phyloP scores from a whole-genome alignment of 2,113 vertebrate genomes.

The Corydoras sp. region DNA sequence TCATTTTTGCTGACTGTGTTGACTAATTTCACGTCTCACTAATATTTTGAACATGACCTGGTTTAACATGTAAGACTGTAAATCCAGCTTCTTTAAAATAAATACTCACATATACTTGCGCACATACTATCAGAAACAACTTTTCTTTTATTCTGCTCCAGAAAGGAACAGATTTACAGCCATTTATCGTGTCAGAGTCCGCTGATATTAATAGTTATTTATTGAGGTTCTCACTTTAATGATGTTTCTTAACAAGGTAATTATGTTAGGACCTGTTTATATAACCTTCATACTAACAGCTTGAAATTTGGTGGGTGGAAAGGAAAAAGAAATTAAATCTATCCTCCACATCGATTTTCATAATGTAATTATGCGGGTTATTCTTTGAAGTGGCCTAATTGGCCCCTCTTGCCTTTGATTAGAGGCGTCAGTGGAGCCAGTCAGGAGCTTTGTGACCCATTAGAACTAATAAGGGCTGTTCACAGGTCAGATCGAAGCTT shows the following conservation, averaged over 20 bases:
- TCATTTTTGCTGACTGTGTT: too few relatives aligned
- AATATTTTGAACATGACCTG: too few relatives aligned
- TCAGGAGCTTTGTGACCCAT: conserved; percentile 61
- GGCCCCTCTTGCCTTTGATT: conserved; percentile 60
- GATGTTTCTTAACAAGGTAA: conserved; percentile 32
- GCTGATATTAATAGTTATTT: too few relatives aligned
- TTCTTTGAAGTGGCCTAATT: conserved; percentile 62
- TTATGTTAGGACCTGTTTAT: conserved; percentile 42
- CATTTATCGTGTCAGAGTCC: too few relatives aligned
- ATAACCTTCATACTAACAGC: conserved; percentile 32
- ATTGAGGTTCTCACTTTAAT: conserved; percentile 21
- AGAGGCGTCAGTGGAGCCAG: conserved; percentile 58
- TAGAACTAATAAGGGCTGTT: conserved; percentile 64
- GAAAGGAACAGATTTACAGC: too few relatives aligned
- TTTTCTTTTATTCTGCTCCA: too few relatives aligned
- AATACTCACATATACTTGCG: too few relatives aligned
- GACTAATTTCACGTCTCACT: too few relatives aligned
- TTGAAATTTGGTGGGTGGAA: not conserved
- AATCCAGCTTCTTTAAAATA: too few relatives aligned
- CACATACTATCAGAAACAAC: too few relatives aligned
- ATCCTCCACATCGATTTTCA: conserved; percentile 47
- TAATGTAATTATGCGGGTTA: conserved; percentile 50
- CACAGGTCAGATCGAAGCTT: conserved; percentile 52
- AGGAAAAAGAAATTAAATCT: conserved; percentile 45
- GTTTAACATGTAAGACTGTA: too few relatives aligned